Evolutionary conservation across 1,140 invertebrate species (phyloP).

Genomic region (Drosophila tsacasi): DNA sequence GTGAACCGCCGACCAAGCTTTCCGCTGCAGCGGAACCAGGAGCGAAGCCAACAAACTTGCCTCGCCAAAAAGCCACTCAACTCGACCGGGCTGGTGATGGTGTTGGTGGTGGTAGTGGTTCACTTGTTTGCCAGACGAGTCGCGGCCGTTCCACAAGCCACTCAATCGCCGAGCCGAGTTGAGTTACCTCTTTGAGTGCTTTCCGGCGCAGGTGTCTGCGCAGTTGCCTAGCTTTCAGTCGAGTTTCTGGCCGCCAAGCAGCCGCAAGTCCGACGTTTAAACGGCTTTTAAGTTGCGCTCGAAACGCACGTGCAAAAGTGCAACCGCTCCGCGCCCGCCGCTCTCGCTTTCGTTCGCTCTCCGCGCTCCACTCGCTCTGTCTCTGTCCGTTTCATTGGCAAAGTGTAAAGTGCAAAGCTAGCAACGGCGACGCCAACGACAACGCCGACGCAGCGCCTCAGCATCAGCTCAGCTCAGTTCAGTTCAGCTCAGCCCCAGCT

Average conservation of each 20-base stretch:
- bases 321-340: conserved; percentile 35
- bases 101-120: background rate
- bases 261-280: conserved; percentile 42
- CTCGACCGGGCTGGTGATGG: background rate
- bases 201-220: conserved; percentile 34
- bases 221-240: conserved; percentile 64
- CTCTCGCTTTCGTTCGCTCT: conserved; percentile 16
- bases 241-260: conserved; percentile 50
- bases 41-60: conserved; percentile 76
- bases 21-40: conserved; percentile 40
- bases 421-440: conserved; percentile 38
- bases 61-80: conserved; percentile 11
- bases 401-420: conserved; percentile 80
- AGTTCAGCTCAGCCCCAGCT: conserved; percentile 37
- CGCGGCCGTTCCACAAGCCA: conserved; percentile 57
- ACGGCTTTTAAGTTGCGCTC: conserved; percentile 37
- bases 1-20: conserved; percentile 60
- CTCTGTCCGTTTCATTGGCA: conserved; percentile 47
- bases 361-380: conserved; percentile 6
- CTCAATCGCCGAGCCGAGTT: conserved; percentile 28
- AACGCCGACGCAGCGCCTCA: conserved; percentile 36
- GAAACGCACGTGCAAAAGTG: conserved; percentile 69
- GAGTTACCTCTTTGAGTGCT: conserved; percentile 34
- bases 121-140: conserved; percentile 44
- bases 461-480: conserved; percentile 37